These are phyloP conservation scores for Podotricha telesiphe DNA, from an alignment of 2,888 invertebrate genomes.

Conservation along the genomic window DNA sequence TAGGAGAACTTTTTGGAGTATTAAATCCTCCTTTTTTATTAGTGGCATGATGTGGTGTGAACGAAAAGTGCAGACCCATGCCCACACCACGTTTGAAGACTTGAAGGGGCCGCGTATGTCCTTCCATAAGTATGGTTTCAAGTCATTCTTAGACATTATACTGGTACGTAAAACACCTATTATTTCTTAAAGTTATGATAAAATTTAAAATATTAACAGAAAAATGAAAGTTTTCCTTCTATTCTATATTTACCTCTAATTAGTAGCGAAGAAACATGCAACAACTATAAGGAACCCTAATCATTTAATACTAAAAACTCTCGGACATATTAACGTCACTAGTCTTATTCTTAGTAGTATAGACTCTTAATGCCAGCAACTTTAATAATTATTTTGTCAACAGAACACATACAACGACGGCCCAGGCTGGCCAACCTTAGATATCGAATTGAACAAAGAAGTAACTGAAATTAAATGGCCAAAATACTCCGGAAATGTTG, in stretches of 20 bases:
- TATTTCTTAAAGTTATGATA: too few species aligned
- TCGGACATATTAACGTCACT: too few species aligned
- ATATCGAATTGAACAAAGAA: slow-evolving; percentile 60
- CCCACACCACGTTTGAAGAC: slow-evolving; percentile 25
- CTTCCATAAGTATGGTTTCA: slow-evolving; percentile 56
- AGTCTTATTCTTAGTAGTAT: too few species aligned
- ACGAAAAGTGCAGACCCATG: slow-evolving; percentile 8
- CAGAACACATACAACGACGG: slow-evolving; percentile 56
- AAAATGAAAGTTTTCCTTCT: too few species aligned
- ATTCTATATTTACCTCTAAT: too few species aligned
- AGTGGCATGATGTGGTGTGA: background rate
- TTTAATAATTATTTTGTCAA: background rate
- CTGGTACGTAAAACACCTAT: slow-evolving; percentile 37
- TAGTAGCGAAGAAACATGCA: too few species aligned
- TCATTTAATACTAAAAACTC: too few species aligned
- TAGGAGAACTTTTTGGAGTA: background rate
- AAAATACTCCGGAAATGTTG: slow-evolving; percentile 41
- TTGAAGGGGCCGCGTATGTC: slow-evolving; percentile 43
- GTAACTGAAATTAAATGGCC: slow-evolving; percentile 62
- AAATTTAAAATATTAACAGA: too few species aligned
- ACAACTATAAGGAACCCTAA: too few species aligned
- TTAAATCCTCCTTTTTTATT: background rate
- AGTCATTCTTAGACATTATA: slow-evolving; percentile 54
- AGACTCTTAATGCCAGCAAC: too few species aligned
- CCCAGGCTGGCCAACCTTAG: slow-evolving; percentile 58